Evolutionary conservation across 2,888 invertebrate species (phyloP).

Genomic region (Napeogenes inachia): DNA sequence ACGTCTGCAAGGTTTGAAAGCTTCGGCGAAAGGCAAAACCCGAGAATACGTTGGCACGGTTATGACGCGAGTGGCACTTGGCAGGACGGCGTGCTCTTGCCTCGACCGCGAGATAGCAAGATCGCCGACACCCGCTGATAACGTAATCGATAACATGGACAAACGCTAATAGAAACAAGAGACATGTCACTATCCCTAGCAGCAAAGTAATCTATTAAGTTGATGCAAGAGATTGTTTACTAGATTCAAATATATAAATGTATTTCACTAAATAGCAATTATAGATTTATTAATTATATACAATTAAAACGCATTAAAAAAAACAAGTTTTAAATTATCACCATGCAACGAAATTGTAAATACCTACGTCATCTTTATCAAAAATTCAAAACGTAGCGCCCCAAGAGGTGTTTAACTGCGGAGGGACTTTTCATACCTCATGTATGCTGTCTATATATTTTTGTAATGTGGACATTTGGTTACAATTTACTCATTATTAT

Average conservation of each 20-base stretch:
- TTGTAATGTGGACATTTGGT: no score
- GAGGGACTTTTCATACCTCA: neutral
- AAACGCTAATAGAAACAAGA: conserved; percentile 39
- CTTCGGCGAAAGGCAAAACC: conserved; percentile 68
- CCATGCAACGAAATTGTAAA: conserved; percentile 31
- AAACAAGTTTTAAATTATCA: neutral
- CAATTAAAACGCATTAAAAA: neutral
- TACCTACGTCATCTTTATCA: conserved; percentile 36
- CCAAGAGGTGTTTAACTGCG: conserved; percentile 30
- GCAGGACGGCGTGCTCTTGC: conserved; percentile 53
- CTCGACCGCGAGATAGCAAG: conserved; percentile 64
- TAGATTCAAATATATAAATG: no score
- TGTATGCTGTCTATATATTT: no score
- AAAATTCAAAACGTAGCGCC: conserved; percentile 35
- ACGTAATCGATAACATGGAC: conserved; percentile 53
- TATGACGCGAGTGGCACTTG: conserved; percentile 67
- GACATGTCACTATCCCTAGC: conserved; percentile 24
- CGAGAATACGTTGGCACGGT: conserved; percentile 67
- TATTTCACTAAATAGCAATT: no score
- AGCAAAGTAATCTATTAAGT: neutral
- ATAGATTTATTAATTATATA: no score
- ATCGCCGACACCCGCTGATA: conserved; percentile 65
- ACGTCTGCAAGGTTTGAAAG: conserved; percentile 54
- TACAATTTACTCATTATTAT: no score
- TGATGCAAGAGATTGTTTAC: no score